Conservation (phyloP, 2,113 vertebrate genomes). For the Marcusenius ussheri region DNA sequence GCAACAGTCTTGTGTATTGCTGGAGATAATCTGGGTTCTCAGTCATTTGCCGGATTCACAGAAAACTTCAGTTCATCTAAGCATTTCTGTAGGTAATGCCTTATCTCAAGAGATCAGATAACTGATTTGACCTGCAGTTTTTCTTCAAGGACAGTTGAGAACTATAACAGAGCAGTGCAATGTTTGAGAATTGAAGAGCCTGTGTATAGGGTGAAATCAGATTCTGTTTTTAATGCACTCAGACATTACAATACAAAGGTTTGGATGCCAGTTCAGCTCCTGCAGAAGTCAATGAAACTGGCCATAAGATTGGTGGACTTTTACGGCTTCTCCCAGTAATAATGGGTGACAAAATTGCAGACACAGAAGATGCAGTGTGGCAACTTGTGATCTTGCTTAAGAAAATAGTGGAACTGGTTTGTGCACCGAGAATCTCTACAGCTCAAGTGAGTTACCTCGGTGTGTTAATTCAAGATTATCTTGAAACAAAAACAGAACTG, state of each 20-base stretch:
- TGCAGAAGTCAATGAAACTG: not conserved
- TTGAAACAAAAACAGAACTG: conserved; percentile 22
- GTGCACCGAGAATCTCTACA: conserved; percentile 22
- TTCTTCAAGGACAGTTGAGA: conserved; percentile 16
- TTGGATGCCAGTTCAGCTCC: conserved; percentile 13
- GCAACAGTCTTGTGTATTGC: conserved; percentile 25
- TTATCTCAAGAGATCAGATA: not conserved
- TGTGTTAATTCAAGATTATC: conserved; percentile 21
- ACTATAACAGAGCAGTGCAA: conserved; percentile 28
- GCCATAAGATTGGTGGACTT: conserved; percentile 19
- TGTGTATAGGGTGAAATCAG: conserved; percentile 13
- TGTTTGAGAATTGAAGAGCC: not conserved
- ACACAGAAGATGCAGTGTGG: conserved; percentile 21
- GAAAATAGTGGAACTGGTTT: conserved; percentile 22
- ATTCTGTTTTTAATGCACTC: conserved; percentile 28
- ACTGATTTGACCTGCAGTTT: not conserved
- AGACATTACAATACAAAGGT: conserved; percentile 12
- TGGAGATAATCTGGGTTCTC: conserved; percentile 31
- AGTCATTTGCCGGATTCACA: conserved; percentile 22
- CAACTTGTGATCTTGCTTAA: conserved; percentile 24
- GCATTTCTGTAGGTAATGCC: conserved; percentile 26
- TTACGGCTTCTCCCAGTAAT: conserved; percentile 29
- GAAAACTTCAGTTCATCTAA: conserved; percentile 29
- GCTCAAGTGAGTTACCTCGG: conserved; percentile 16
- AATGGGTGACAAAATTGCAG: conserved; percentile 24